Evolutionary conservation across 2,888 invertebrate species (phyloP).

Genomic region (Synanthedon tipuliformis): DNA sequence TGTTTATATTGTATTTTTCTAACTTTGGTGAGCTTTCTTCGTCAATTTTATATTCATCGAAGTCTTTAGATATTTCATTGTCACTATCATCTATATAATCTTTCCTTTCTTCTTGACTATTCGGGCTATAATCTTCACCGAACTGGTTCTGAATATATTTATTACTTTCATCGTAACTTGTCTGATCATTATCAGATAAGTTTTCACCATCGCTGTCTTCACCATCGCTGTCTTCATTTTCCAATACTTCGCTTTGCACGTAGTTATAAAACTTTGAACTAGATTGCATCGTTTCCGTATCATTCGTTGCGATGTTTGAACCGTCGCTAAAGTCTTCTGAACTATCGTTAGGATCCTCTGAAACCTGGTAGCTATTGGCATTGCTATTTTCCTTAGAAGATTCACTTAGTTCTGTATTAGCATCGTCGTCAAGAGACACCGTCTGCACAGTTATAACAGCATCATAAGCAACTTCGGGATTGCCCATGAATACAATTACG

Average conservation of each 20-base stretch:
- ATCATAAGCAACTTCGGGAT: constrained; percentile 42
- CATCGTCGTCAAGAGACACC: constrained; percentile 15
- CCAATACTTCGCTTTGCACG: neutral
- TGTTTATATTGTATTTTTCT: constrained; percentile 10
- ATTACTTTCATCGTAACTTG: constrained; percentile 1
- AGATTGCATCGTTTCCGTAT: constrained; percentile 29
- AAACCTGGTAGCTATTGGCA: constrained; percentile 9
- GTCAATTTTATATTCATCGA: constrained; percentile 10
- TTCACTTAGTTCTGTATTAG: constrained; percentile 6
- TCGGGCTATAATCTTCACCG: neutral
- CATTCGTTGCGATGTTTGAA: constrained; percentile 14
- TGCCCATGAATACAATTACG: constrained; percentile 49
- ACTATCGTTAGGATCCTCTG: constrained; percentile 27
- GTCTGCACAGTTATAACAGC: constrained; percentile 51
- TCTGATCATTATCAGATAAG: constrained; percentile 7
- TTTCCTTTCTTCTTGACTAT: constrained; percentile 6
- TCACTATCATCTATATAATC: constrained; percentile 16
- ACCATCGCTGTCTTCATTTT: constrained; percentile 6
- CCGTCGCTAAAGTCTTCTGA: constrained; percentile 18
- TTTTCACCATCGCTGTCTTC: constrained; percentile 11
- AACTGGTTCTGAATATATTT: neutral
- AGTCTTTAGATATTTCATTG: constrained; percentile 10
- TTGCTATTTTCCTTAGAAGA: constrained; percentile 1
- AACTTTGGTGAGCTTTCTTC: constrained; percentile 1
- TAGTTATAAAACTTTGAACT: constrained; percentile 37